These are phyloP conservation scores for Tachina fera DNA, from an alignment of 2,888 invertebrate genomes.

Conservation along the genomic window DNA sequence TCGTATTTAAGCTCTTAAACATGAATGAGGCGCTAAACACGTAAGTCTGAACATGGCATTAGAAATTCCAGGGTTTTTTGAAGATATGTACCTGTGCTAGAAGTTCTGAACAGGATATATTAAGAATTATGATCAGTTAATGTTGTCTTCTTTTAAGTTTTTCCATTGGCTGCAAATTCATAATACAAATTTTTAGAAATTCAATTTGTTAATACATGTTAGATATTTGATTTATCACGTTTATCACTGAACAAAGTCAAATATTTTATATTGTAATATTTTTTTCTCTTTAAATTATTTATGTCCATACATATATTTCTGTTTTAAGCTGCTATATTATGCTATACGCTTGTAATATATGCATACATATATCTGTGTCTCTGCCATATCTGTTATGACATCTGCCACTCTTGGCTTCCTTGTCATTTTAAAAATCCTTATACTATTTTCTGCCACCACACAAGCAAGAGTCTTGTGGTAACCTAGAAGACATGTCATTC, in stretches of 20 bases:
- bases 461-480: slow-evolving; percentile 23
- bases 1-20: too few relatives aligned
- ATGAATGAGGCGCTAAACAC: rapidly evolving
- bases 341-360: not conserved
- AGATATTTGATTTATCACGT: too few relatives aligned
- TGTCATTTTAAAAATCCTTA: not conserved
- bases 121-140: too few relatives aligned
- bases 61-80: too few relatives aligned
- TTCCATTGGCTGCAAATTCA: too few relatives aligned
- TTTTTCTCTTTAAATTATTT: not conserved
- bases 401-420: slow-evolving; percentile 12
- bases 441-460: not conserved
- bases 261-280: too few relatives aligned
- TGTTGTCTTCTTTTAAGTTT: too few relatives aligned
- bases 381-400: slow-evolving; percentile 21
- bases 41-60: too few relatives aligned
- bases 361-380: not conserved
- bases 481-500: slow-evolving; percentile 25
- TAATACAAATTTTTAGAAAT: not conserved
- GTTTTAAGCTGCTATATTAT: not conserved
- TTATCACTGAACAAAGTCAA: too few relatives aligned
- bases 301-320: not conserved
- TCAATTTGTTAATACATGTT: not conserved
- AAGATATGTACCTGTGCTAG: too few relatives aligned
- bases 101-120: too few relatives aligned